phyloP scores from a whole-genome alignment of 2,797 vertebrate genomes.

The Xiphophorus birchmanni region DNA sequence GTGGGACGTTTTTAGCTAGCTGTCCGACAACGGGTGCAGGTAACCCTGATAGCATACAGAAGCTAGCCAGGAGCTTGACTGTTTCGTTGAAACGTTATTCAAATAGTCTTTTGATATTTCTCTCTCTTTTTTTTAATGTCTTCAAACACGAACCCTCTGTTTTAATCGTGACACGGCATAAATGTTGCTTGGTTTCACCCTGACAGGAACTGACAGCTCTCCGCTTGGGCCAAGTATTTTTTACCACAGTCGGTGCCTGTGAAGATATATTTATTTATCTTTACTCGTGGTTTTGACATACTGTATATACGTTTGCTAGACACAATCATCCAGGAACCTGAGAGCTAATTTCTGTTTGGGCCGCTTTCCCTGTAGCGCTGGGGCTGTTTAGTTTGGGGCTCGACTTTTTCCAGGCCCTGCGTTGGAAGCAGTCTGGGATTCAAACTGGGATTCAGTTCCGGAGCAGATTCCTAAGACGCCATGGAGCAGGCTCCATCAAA shows the following conservation, averaged over 20 bases:
- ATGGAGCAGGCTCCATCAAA: conserved; percentile 11
- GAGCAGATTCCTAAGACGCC: conserved; percentile 2
- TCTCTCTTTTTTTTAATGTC: not conserved
- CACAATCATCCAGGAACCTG: rapidly evolving
- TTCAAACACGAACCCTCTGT: not conserved
- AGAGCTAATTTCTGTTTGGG: not conserved
- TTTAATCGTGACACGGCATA: not conserved
- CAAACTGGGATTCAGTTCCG: conserved; percentile 31
- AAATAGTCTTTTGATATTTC: not conserved
- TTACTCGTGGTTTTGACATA: not conserved
- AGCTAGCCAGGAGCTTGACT: conserved; percentile 54
- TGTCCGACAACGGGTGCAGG: conserved; percentile 59
- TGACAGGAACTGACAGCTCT: conserved; percentile 63
- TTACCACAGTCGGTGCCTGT: conserved; percentile 28
- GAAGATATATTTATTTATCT: conserved; percentile 13
- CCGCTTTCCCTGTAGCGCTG: not conserved
- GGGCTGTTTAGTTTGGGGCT: not conserved
- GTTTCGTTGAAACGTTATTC: conserved; percentile 27
- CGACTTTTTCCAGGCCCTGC: conserved; percentile 30
- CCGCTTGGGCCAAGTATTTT: conserved; percentile 26
- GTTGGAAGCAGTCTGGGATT: conserved; percentile 36
- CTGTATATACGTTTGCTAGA: rapidly evolving
- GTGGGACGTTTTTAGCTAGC: conserved; percentile 38
- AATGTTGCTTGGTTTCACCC: not conserved
- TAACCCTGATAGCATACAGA: conserved; percentile 45